Evolutionary conservation across 2,113 vertebrate genomes (phyloP).

Genomic region (Neotoma lepida): DNA sequence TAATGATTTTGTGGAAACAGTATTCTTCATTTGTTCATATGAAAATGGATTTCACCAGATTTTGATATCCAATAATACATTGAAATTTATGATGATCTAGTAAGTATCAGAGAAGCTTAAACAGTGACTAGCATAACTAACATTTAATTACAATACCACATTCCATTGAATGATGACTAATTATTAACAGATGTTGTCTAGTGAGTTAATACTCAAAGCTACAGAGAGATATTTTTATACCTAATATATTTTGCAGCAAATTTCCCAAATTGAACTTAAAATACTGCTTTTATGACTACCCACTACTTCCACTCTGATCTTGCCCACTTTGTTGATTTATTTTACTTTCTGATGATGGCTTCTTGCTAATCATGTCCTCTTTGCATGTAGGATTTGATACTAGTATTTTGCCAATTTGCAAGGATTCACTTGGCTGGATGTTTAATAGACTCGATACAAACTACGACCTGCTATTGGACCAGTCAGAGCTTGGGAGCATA

Average conservation of each 20-base stretch:
- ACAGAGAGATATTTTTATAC: background rate
- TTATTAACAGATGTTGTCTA: background rate
- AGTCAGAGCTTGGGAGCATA: slow-evolving; percentile 94
- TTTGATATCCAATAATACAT: background rate
- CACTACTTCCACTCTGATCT: background rate
- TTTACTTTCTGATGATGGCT: background rate
- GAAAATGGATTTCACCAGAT: background rate
- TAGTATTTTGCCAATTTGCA: slow-evolving; percentile 93
- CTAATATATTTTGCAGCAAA: background rate
- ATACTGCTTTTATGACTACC: background rate
- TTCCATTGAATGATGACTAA: background rate
- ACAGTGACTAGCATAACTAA: background rate
- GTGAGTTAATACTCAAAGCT: background rate
- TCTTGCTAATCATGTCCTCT: slow-evolving; percentile 55
- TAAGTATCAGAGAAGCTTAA: background rate
- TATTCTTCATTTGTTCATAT: background rate
- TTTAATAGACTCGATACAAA: slow-evolving; percentile 97
- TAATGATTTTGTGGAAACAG: background rate
- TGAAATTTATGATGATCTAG: background rate
- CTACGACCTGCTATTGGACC: slow-evolving; percentile 95
- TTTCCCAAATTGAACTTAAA: background rate
- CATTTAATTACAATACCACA: background rate
- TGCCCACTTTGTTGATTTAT: background rate
- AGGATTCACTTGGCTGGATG: slow-evolving; percentile 98
- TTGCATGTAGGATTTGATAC: slow-evolving; percentile 90